These are phyloP conservation scores for Prinia subflava DNA, from an alignment of 2,113 vertebrate genomes.

Conservation along the genomic window DNA sequence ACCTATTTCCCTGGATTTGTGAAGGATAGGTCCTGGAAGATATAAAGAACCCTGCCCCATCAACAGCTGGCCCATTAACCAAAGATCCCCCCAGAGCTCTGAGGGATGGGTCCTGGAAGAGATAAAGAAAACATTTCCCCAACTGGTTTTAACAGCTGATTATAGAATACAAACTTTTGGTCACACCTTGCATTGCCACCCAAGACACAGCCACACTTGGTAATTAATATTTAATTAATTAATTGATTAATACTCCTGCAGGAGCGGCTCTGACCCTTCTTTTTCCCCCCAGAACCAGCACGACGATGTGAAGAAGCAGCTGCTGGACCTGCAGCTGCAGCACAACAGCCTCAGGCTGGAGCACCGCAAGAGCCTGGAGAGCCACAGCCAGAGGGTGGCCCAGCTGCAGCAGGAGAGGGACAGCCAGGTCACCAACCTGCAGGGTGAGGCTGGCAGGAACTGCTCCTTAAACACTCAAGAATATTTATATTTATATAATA, in stretches of 20 bases:
- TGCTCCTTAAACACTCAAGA: background rate
- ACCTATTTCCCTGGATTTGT: no score
- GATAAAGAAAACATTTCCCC: background rate
- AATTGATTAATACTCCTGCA: background rate
- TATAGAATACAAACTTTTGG: background rate
- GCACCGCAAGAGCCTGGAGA: slow-evolving; percentile 58
- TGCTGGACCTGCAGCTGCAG: slow-evolving; percentile 70
- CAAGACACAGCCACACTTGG: background rate
- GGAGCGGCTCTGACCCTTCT: background rate
- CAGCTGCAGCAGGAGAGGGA: slow-evolving; percentile 68
- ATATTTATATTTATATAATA: no score
- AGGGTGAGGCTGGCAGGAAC: slow-evolving; percentile 54
- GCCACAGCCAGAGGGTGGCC: slow-evolving; percentile 40
- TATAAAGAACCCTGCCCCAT: no score
- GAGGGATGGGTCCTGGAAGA: no score
- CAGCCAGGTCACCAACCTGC: slow-evolving; percentile 50
- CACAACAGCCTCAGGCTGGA: slow-evolving; percentile 68
- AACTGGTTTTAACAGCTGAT: background rate
- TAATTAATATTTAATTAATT: no score
- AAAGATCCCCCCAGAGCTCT: no score
- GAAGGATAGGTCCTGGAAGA: no score
- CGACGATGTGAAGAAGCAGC: slow-evolving; percentile 70
- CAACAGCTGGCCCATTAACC: no score
- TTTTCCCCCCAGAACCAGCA: slow-evolving; percentile 62
- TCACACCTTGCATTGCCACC: background rate